Percentiles rank a stretch among this genome's conserved stretches.
phyloP scores from a whole-genome alignment of 2,113 vertebrate species.

The Alces alces region DNA sequence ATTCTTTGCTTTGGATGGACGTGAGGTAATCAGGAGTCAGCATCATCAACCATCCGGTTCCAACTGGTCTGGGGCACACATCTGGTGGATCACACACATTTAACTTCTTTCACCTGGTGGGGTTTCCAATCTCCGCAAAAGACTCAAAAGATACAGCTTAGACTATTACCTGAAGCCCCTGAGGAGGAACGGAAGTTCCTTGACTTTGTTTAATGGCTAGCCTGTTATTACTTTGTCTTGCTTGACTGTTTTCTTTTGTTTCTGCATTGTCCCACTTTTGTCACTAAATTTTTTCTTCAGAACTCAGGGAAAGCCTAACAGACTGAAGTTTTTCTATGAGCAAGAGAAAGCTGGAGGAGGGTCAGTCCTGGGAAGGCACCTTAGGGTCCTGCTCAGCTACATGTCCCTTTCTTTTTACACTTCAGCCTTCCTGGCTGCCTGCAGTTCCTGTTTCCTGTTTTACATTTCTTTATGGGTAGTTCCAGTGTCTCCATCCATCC shows the following conservation, averaged over 20 bases:
- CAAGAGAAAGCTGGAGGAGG: not conserved
- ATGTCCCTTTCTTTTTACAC: not conserved
- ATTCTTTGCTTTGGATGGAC: not conserved
- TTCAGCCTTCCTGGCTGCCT: not conserved
- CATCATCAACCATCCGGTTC: not conserved
- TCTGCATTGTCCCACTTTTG: not conserved
- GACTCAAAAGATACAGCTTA: not conserved
- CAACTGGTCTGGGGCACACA: not conserved
- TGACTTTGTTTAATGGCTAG: not conserved
- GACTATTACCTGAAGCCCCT: not conserved
- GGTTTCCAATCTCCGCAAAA: not conserved
- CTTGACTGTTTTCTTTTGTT: not conserved
- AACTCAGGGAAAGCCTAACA: not conserved
- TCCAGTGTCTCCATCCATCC: rapidly evolving
- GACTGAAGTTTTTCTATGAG: not conserved
- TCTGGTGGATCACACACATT: not conserved
- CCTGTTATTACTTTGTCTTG: not conserved
- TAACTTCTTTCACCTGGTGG: not conserved
- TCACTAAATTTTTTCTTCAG: not conserved
- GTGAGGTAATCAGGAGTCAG: not conserved
- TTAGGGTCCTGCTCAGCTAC: not conserved
- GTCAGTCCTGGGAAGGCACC: not conserved
- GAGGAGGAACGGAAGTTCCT: not conserved
- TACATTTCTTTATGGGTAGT: rapidly evolving
- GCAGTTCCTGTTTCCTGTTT: rapidly evolving